phyloP scores from a whole-genome alignment of 2,888 invertebrate species.

The Sphinx pinastri region DNA sequence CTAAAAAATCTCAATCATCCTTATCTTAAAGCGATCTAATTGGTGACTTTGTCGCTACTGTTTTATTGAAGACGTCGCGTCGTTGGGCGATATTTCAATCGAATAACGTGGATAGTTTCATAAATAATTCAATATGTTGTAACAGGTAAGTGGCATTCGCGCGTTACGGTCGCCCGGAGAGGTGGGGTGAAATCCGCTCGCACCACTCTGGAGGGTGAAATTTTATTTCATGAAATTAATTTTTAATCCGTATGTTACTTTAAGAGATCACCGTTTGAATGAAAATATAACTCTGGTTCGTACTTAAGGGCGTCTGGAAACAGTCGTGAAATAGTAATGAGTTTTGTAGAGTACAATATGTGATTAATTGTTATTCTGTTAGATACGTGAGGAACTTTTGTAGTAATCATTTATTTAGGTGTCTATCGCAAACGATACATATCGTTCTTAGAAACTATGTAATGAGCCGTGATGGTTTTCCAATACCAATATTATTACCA shows the following conservation, averaged over 20 bases:
- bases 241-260: constrained; percentile 60
- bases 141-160: constrained; percentile 80
- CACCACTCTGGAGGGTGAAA: constrained; percentile 54
- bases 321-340: constrained; percentile 8
- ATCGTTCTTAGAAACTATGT: too few relatives aligned
- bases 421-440: not conserved
- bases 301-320: constrained; percentile 1
- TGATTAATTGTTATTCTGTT: constrained; percentile 2
- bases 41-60: constrained; percentile 30
- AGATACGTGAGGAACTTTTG: not conserved
- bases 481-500: too few relatives aligned
- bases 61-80: constrained; percentile 54
- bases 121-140: constrained; percentile 81
- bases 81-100: constrained; percentile 70
- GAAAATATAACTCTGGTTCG: constrained; percentile 16
- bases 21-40: constrained; percentile 17
- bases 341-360: not conserved
- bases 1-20: not conserved
- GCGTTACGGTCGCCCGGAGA: constrained; percentile 72
- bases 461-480: too few relatives aligned
- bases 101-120: constrained; percentile 78
- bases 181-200: constrained; percentile 56
- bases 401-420: not conserved
- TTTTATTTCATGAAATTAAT: constrained; percentile 72
- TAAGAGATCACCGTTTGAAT: constrained; percentile 42